phyloP scores from a whole-genome alignment of 2,113 vertebrate genomes.

The Laticauda colubrina region DNA sequence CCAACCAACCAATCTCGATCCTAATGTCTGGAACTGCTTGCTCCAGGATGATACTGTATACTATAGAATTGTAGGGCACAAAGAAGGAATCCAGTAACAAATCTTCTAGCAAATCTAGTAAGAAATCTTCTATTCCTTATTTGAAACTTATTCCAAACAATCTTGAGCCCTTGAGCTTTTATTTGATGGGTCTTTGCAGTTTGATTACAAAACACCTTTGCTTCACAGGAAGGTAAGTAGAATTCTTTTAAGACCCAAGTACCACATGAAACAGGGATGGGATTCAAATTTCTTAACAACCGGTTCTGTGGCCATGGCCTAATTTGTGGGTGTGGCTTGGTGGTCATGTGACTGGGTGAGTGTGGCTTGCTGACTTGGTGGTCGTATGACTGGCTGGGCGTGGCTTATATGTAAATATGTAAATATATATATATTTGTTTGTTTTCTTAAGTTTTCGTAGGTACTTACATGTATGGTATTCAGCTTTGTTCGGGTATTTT shows the following conservation, averaged over 20 bases:
- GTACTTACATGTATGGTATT: no score
- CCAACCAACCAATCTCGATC: not conserved
- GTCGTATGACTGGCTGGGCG: no score
- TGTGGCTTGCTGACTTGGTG: no score
- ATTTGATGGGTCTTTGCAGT: not conserved
- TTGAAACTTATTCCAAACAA: not conserved
- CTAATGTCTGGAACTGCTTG: not conserved
- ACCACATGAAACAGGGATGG: not conserved
- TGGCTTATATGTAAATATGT: no score
- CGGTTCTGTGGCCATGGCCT: no score
- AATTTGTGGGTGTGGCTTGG: no score
- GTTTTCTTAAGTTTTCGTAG: no score
- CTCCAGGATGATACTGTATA: not conserved
- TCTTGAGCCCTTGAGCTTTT: not conserved
- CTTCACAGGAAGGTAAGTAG: not conserved
- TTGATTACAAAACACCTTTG: not conserved
- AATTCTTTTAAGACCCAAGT: not conserved
- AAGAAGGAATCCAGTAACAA: not conserved
- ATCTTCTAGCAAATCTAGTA: not conserved
- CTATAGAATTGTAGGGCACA: not conserved
- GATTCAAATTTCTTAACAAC: no score
- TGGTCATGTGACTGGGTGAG: no score
- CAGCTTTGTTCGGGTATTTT: no score
- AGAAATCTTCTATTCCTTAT: not conserved
- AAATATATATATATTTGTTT: no score